Evolutionary conservation across 2,113 vertebrate genomes (phyloP), one percentile per base, ranked within the genome.

Genomic region (Xenopus borealis): DNA sequence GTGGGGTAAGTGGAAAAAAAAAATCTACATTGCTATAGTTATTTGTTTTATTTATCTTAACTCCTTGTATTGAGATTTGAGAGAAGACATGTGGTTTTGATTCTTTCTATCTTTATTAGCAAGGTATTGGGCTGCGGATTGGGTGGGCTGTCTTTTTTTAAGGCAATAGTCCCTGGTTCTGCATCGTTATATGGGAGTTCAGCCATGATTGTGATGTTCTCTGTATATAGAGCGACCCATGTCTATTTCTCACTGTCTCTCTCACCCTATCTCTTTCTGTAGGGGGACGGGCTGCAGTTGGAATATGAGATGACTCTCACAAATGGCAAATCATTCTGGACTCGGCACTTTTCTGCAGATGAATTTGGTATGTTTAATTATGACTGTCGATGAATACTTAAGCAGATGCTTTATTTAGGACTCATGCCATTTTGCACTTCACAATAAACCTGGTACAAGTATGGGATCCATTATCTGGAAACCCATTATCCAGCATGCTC

Each of bases 291-390:
- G 44, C 79, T 97, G 75, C 91, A 92, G 86, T 81, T 97, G 85
- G 93, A 97, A 80, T 97, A 95, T 0, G 95, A 97, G 85, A 95
- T 97, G 94, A 92, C 92, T 16, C 90, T 97, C 75, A 96, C 93
- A 75, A 96, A 97, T 0, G 95, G 95, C 62, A 92, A 94, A 84
- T 97, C 95, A 23, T 95, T 97, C 79, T 97, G 95, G 95, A 97
- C 94, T 0, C 88, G 91, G 62, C 95, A 97, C 85, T 97, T 97
- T 84, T 97, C 95, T 0, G 95, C 95, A 0, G 95, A 97, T 59
- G 94, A 97, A 78, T 97, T 97, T 50, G 95, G 94, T 96, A 82
- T 91, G 92, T 16, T 0, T 17, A 1, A 61, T 18, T 61, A 20
- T 16, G 47, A 4, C 33, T 40, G 33, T 6, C 33, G 2, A 40